Evolutionary conservation across 1,140 invertebrate genomes (phyloP), one percentile per base, ranked within the genome.

Genomic region (Geopemphigus sp.): DNA sequence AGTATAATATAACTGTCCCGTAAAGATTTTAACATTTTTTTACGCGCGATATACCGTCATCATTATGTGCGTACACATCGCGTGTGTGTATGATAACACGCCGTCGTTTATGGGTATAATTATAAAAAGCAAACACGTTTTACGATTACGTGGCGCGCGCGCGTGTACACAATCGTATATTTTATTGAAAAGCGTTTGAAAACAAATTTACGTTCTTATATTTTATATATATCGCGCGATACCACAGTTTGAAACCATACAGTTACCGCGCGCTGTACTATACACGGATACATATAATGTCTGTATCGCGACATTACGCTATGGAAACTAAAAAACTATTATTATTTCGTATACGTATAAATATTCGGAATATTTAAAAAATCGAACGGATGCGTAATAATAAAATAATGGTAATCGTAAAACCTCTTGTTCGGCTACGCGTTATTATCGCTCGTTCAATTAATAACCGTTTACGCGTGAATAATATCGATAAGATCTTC

Each of bases 341-440:
- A 68, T 68, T 68, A 66, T 50, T 68, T 68, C 66, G 45, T 26
- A 45, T 50, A 14, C 47, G 47, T 50, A 29, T 68, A 68, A 68
- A 68, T 50, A 50, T 68, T 68, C 66, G 24, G 45, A 68, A 68
- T 68, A 50, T 68, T 68, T 68, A 50, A 68, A 50, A 68, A 68
- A 1, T n/a, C 66, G 24, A 68, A 50, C 66, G 66, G 66, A 68
- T 50, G 45, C 47, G n/a, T 50, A 68, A 68, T 50, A 68, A 26
- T 15, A 50, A n/a, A 24, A 68, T 68, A 68, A 68, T 68, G 66
- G 66, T 68, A 50, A 68, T 68, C 66, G 39, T 50, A 68, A 68
- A 47, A 68, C 24, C 39, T 68, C 45, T 68, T 68, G 45, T 68
- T 47, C n/a, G 39, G 14, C 39, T 47, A 22, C 10, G n/a, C 22